phyloP scores from a whole-genome alignment of 2,113 vertebrate genomes.

The Sander lucioperca region DNA sequence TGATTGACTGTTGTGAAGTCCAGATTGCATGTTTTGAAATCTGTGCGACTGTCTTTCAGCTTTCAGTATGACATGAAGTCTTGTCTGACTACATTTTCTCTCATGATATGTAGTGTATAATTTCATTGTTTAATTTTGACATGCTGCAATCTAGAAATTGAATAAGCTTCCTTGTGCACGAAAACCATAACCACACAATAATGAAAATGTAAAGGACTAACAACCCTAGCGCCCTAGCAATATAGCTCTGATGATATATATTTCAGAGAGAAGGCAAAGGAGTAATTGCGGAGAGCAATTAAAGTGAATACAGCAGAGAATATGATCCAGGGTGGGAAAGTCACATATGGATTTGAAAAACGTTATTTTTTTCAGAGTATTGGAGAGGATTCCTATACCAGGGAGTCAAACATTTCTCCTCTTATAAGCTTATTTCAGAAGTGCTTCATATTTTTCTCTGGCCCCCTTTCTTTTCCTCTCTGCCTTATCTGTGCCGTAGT shows the following conservation, averaged over 20 bases:
- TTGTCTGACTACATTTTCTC: constrained; percentile 1
- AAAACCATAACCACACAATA: not conserved
- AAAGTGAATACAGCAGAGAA: not conserved
- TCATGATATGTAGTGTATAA: not conserved
- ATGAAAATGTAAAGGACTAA: not conserved
- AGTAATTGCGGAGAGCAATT: not conserved
- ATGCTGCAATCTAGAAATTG: not conserved
- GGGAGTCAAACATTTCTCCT: constrained; percentile 38
- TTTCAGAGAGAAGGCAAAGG: constrained; percentile 10
- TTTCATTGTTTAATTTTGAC: not conserved
- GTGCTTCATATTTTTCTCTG: constrained; percentile 34
- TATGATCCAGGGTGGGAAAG: not conserved
- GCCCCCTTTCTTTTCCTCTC: not conserved
- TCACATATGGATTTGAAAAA: not conserved
- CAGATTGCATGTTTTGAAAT: constrained; percentile 52
- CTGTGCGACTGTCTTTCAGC: constrained; percentile 24
- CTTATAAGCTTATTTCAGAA: constrained; percentile 33
- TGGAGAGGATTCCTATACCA: not conserved
- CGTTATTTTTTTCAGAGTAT: constrained; percentile 4
- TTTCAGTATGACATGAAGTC: constrained; percentile 9
- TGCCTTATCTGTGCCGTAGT: constrained; percentile 34
- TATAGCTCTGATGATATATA: constrained; percentile 8
- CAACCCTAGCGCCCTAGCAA: too few relatives aligned
- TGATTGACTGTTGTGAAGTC: constrained; percentile 43
- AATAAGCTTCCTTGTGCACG: not conserved